Evolutionary conservation across 1,140 invertebrate species (phyloP).

Genomic region (Nephila pilipes): DNA sequence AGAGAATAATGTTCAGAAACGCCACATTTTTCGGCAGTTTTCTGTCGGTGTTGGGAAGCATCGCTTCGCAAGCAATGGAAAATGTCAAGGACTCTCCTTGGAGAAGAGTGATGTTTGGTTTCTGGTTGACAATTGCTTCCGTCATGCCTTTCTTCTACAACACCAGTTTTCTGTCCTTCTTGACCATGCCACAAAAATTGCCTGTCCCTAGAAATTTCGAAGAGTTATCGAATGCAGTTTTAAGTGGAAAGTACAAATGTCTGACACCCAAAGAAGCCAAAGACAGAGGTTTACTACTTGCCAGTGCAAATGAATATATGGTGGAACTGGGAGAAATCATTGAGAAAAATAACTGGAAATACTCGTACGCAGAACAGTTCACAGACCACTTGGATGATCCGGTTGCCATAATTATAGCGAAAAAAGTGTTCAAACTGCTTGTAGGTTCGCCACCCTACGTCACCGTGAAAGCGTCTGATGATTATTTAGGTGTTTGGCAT

Average conservation of each 20-base stretch:
- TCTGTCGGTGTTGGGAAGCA: background rate
- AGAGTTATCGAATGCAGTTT: background rate
- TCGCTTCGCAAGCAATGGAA: background rate
- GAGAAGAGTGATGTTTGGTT: background rate
- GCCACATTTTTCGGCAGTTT: background rate
- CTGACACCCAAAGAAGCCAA: background rate
- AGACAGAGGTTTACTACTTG: background rate
- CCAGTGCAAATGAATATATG: background rate
- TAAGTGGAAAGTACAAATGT: background rate
- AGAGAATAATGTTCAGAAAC: background rate
- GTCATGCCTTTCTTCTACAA: slow-evolving; percentile 2
- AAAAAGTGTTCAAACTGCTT: background rate
- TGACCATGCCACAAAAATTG: background rate
- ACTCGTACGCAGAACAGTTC: background rate
- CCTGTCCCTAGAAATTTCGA: background rate
- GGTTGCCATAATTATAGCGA: background rate
- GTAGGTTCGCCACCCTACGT: background rate
- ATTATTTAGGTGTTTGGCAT: background rate
- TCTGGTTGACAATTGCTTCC: background rate
- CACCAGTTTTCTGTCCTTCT: background rate
- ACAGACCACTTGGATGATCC: background rate
- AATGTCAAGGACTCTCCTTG: background rate
- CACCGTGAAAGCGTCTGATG: background rate
- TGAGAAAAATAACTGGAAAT: background rate
- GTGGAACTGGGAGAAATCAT: background rate